phyloP scores from a whole-genome alignment of 64 coral and sea anemone species.

The Pocillopora damicornis region DNA sequence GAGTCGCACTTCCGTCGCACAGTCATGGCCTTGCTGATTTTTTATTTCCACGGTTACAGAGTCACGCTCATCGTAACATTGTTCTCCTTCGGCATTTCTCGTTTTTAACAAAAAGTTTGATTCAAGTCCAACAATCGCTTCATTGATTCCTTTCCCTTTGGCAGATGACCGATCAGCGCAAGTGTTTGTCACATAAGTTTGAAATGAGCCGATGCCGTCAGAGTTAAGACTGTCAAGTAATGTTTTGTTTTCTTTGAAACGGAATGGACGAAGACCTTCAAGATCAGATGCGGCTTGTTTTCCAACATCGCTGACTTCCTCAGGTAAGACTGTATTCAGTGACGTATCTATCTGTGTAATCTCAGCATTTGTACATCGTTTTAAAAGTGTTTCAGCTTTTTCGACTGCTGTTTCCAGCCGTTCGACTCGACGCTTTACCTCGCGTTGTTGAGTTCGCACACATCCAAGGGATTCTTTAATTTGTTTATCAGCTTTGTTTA shows the following conservation, averaged over 20 bases:
- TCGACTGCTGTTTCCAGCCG: neutral
- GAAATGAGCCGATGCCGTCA: neutral
- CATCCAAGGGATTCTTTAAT: neutral
- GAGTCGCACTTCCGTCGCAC: neutral
- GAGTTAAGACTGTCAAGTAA: neutral
- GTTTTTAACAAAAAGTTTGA: conserved; percentile 23
- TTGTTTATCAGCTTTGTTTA: neutral
- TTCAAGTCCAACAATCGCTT: conserved; percentile 56
- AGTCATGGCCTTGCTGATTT: neutral
- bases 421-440: neutral
- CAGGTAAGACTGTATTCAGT: neutral
- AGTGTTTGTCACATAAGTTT: neutral
- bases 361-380: neutral
- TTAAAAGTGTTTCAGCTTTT: neutral
- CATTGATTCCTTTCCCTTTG: conserved; percentile 11
- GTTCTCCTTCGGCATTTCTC: conserved; percentile 12
- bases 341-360: neutral
- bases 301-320: neutral
- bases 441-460: neutral
- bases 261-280: neutral
- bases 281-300: neutral
- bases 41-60: conserved; percentile 15
- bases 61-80: conserved; percentile 13
- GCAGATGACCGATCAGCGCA: conserved; percentile 1
- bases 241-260: neutral